phyloP scores from a whole-genome alignment of 2,797 vertebrate genomes.

The Artibeus lituratus region DNA sequence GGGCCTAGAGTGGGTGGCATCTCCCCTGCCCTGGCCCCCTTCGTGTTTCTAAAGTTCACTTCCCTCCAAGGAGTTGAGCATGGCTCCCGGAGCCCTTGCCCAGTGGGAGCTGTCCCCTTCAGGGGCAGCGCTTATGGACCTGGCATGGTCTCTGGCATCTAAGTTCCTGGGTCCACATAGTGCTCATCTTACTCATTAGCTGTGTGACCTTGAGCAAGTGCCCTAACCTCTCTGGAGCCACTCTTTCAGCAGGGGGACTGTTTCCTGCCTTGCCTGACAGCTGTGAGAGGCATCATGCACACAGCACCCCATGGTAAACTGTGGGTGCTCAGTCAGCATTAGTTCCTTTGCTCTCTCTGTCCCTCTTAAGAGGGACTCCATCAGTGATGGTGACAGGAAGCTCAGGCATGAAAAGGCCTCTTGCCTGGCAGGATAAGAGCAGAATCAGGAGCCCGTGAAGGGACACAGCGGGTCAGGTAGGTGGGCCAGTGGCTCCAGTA shows the following conservation, averaged over 20 bases:
- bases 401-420: not conserved
- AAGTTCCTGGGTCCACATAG: not conserved
- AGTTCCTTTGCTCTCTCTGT: not conserved
- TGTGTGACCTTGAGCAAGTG: conserved; percentile 36
- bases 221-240: not conserved
- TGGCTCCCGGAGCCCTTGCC: rapidly evolving
- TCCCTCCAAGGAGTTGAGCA: not conserved
- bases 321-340: not conserved
- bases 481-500: not conserved
- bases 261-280: not conserved
- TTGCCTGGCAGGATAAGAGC: not conserved
- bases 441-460: not conserved
- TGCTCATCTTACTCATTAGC: not conserved
- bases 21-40: not conserved
- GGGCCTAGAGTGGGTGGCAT: conserved; percentile 42
- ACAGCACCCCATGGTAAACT: not conserved
- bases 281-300: not conserved
- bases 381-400: not conserved
- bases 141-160: not conserved
- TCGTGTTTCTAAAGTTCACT: not conserved
- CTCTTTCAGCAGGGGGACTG: not conserved
- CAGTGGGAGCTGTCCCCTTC: not conserved
- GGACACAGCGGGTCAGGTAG: not conserved
- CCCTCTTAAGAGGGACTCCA: not conserved
- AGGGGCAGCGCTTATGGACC: not conserved